These are phyloP conservation scores for Sphaerophoria taeniata DNA, from an alignment of 2,888 invertebrate genomes.

Conservation along the genomic window DNA sequence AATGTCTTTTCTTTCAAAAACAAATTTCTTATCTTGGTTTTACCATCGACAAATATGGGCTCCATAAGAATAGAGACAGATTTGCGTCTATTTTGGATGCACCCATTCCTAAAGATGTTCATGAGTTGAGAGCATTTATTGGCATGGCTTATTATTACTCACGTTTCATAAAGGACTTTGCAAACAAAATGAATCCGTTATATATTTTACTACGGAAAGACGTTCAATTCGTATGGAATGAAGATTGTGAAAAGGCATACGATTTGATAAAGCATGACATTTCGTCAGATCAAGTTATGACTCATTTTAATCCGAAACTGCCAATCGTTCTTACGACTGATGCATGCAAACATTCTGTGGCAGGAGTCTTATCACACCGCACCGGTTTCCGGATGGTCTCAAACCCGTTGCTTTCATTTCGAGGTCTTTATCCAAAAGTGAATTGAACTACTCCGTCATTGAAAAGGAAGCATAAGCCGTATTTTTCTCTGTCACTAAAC, in stretches of 20 bases:
- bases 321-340: slow-evolving; percentile 34
- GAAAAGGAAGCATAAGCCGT: too few relatives aligned
- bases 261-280: slow-evolving; percentile 20
- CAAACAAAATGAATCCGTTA: slow-evolving; percentile 13
- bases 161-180: slow-evolving; percentile 3
- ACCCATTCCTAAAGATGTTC: too few relatives aligned
- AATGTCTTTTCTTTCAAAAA: slow-evolving; percentile 18
- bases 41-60: slow-evolving; percentile 13
- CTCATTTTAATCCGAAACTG: slow-evolving; percentile 38
- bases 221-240: too few relatives aligned
- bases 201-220: slow-evolving; percentile 1
- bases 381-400: not conserved
- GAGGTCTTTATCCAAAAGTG: slow-evolving; percentile 26
- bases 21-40: slow-evolving; percentile 20
- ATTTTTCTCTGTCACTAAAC: too few relatives aligned
- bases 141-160: slow-evolving; percentile 14
- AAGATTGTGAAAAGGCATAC: slow-evolving; percentile 24
- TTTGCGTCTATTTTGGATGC: too few relatives aligned
- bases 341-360: slow-evolving; percentile 17
- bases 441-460: too few relatives aligned
- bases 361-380: slow-evolving; percentile 41
- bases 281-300: slow-evolving; percentile 18
- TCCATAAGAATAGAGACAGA: slow-evolving; percentile 3
- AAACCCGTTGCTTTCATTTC: slow-evolving; percentile 35
- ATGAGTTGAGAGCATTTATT: slow-evolving; percentile 1